Evolutionary conservation across 2,113 vertebrate genomes (phyloP), one percentile per base, ranked within the genome.

Genomic region (Orientallactaga bullata): DNA sequence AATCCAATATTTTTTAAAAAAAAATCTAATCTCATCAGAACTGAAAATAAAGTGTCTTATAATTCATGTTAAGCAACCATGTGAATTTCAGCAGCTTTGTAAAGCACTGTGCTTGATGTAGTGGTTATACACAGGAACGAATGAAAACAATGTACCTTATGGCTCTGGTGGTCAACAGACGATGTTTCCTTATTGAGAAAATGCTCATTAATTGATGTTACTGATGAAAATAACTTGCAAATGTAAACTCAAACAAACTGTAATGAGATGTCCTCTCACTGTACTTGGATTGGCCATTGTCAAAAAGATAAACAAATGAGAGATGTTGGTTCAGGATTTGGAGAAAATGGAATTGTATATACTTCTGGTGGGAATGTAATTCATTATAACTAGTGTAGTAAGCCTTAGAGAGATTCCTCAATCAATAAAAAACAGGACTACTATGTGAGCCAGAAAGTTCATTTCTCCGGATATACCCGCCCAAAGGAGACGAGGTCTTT

Each of bases 71-170:
- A 69, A 37, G 60, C 58, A 73, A 51, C 42, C 51, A 32, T 47
- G 17, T 86, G 89, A 77, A 83, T 83, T 94, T 90, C 60, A 90
- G 47, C 28, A 90, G 35, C n/a, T 95, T 77, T 91, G 63, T 58
- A 68, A 90, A 85, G 63, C 69, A 65, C 18, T 72, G 1, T 89
- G 72, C 39, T 88, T 69, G 74, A 26, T 86, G 18, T 69, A 88
- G 32, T 82, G 39, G 42, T 4, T 65, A 89, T 90, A 60, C 24
- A 47, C 42, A 47, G 42, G 42, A 47, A 84, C 68, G 76, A 68
- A 32, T 11, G 39, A 84, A 95, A 80, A 89, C 30, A 79, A 5
- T n/a, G 66, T 73, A 30, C 58, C 15, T 72, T 72, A 30, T 80
- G 81, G 84, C 79, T 37, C 7, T 74, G 81, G 71, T 91, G 93